A percentile compares a stretch with the other conserved stretches of the same genome.
These are phyloP conservation scores for Phoxinus dragarum DNA, from an alignment of 2,797 vertebrate genomes.

Conservation along the genomic window DNA sequence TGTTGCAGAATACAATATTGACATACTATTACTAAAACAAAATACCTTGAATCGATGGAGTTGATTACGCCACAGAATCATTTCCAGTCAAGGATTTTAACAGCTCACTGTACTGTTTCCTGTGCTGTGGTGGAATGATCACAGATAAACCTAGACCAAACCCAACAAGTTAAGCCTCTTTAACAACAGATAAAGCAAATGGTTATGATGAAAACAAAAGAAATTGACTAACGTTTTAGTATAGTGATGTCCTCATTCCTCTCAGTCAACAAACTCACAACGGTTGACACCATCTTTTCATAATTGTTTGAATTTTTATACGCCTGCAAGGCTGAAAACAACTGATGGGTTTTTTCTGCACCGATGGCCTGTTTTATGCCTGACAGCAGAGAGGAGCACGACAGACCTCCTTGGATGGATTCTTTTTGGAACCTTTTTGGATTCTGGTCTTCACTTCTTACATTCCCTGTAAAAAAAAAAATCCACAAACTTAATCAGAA, in stretches of 20 bases:
- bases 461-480: too few relatives aligned
- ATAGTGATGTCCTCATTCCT: conserved; percentile 73
- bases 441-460: conserved; percentile 50
- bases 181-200: background rate
- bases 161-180: conserved; percentile 3
- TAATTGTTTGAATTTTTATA: conserved; percentile 88
- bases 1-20: background rate
- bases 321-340: conserved; percentile 76
- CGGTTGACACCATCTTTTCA: conserved; percentile 75
- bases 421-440: background rate
- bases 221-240: conserved; percentile 69
- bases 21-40: background rate
- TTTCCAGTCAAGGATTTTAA: conserved; percentile 75
- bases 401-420: conserved; percentile 56
- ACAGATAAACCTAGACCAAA: conserved; percentile 78
- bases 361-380: conserved; percentile 82
- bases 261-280: conserved; percentile 84
- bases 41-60: conserved; percentile 54
- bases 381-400: conserved; percentile 73
- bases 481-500: too few relatives aligned
- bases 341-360: conserved; percentile 71
- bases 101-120: conserved; percentile 79
- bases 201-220: background rate
- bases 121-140: conserved; percentile 87
- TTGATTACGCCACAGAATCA: conserved; percentile 28